Conservation (phyloP, 2,888 invertebrate genomes). For the Microctonus hyperodae region DNA sequence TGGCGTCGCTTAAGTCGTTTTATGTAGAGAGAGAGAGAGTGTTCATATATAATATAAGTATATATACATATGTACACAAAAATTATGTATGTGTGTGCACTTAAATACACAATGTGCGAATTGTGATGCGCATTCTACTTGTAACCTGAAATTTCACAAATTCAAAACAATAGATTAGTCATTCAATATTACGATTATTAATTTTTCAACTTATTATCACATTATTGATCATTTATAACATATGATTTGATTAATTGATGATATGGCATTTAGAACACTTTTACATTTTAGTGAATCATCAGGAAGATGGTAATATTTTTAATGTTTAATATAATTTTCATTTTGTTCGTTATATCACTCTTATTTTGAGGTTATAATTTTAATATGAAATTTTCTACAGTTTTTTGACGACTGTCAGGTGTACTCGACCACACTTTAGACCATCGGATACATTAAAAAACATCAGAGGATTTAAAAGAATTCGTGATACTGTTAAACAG, state of each 20-base stretch:
- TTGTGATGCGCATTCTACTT: no score
- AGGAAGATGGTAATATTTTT: constrained; percentile 47
- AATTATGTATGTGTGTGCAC: not conserved
- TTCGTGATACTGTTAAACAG: constrained; percentile 34
- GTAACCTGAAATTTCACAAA: not conserved
- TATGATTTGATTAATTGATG: not conserved
- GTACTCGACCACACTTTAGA: constrained; percentile 42
- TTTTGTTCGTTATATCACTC: not conserved
- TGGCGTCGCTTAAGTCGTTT: constrained; percentile 3
- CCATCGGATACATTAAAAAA: constrained; percentile 42
- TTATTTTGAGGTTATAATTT: constrained; percentile 22
- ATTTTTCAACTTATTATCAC: no score
- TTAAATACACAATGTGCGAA: not conserved
- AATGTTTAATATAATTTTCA: not conserved
- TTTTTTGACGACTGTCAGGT: constrained; percentile 46
- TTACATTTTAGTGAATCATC: constrained; percentile 43
- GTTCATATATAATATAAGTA: not conserved
- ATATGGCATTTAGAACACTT: constrained; percentile 48
- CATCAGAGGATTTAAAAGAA: constrained; percentile 45
- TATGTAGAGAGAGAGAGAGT: no score
- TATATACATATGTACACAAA: not conserved
- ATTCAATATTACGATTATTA: not conserved
- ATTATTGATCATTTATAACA: not conserved
- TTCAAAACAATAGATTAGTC: not conserved
- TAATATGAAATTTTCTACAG: constrained; percentile 41